phyloP scores from a whole-genome alignment of 1,140 invertebrate species.

The Apocrypta bakeri region DNA sequence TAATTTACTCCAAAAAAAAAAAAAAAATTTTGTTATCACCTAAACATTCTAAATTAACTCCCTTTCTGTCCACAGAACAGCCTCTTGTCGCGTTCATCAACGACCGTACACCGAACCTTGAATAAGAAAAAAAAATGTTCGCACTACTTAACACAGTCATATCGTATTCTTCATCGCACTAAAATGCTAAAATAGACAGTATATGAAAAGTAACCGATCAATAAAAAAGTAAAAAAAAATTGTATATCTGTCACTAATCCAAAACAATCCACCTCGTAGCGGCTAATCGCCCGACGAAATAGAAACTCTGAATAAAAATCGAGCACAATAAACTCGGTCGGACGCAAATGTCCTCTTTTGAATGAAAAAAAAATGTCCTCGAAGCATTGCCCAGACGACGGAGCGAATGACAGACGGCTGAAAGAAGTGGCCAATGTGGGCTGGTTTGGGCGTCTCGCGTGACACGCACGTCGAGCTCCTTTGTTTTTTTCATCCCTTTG shows the following conservation, averaged over 20 bases:
- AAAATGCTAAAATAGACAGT: too few species aligned
- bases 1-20: too few species aligned
- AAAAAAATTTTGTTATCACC: too few species aligned
- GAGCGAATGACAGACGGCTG: slow-evolving; percentile 70
- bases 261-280: not conserved
- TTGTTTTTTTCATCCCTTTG: slow-evolving; percentile 73
- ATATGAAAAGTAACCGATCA: not conserved
- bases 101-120: too few species aligned
- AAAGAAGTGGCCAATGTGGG: slow-evolving; percentile 76
- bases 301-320: not conserved
- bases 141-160: not conserved
- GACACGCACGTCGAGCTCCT: slow-evolving; percentile 68
- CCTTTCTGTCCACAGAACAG: too few species aligned
- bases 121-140: too few species aligned
- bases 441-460: slow-evolving; percentile 72
- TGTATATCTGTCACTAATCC: not conserved
- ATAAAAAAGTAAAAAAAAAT: not conserved
- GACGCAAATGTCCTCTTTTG: slow-evolving; percentile 65
- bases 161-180: too few species aligned
- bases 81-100: too few species aligned
- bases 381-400: slow-evolving; percentile 52
- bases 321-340: slow-evolving; percentile 59
- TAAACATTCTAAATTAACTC: too few species aligned
- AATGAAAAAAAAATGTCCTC: slow-evolving; percentile 58
- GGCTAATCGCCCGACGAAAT: slow-evolving; percentile 9